Evolutionary conservation across 1,140 invertebrate genomes (phyloP).

Genomic region (Conus betulinus): DNA sequence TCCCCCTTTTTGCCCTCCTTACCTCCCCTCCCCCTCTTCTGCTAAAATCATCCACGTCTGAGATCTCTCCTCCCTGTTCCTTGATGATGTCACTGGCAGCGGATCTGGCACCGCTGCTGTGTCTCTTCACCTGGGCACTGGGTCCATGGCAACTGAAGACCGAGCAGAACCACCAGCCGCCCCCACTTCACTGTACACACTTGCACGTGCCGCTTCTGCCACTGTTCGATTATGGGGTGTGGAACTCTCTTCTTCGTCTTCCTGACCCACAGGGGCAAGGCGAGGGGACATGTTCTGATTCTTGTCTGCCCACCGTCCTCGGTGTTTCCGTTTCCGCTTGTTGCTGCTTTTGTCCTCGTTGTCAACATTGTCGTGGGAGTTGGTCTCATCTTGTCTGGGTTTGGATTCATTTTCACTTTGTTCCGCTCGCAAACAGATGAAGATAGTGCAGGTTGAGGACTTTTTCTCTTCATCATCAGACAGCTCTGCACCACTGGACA

Average conservation of each 20-base stretch:
- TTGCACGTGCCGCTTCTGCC: background rate
- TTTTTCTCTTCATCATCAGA: constrained; percentile 27
- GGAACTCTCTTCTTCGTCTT: constrained; percentile 20
- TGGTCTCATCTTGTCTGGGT: background rate
- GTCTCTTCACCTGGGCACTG: background rate
- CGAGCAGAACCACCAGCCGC: background rate
- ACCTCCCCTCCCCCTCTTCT: background rate
- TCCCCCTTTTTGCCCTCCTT: background rate
- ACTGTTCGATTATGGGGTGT: background rate
- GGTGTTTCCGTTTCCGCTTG: background rate
- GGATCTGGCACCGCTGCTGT: background rate
- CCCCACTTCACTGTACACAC: background rate
- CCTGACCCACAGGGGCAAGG: constrained; percentile 29
- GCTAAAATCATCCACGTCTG: background rate
- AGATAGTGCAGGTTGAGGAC: background rate
- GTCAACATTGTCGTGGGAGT: background rate
- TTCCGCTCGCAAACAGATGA: constrained; percentile 6
- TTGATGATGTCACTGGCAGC: background rate
- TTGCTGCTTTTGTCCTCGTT: background rate
- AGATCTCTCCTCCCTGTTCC: background rate
- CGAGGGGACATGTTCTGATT: constrained; percentile 37
- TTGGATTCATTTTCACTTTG: constrained; percentile 1
- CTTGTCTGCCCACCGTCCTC: constrained; percentile 14
- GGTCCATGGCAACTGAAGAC: background rate
- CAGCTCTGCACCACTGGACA: background rate